phyloP scores from a whole-genome alignment of 2,888 invertebrate species.

The Perizoma flavofasciatum region DNA sequence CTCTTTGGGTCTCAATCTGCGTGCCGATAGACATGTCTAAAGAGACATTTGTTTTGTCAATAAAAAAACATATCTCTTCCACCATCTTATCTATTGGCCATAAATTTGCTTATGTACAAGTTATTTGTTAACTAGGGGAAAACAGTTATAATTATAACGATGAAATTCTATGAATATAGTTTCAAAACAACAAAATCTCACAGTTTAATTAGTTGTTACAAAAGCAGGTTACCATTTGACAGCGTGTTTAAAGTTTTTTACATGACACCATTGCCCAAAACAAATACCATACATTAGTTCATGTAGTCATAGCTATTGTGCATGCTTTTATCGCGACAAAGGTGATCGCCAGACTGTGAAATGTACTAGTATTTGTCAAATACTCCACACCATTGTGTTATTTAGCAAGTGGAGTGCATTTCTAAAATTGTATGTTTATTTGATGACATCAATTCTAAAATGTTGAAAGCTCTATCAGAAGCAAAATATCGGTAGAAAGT shows the following conservation, averaged over 20 bases:
- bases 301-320: slow-evolving; percentile 54
- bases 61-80: no score
- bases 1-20: no score
- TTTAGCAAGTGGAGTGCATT: slow-evolving; percentile 25
- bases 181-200: no score
- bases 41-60: no score
- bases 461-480: background rate
- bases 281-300: slow-evolving; percentile 51
- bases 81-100: no score
- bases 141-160: no score
- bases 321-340: slow-evolving; percentile 57
- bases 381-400: slow-evolving; percentile 47
- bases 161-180: no score
- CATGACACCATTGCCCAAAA: slow-evolving; percentile 34
- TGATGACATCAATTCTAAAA: background rate
- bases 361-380: slow-evolving; percentile 70
- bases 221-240: background rate
- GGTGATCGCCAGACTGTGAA: slow-evolving; percentile 77
- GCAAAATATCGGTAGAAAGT: background rate
- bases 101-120: no score
- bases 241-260: slow-evolving; percentile 8
- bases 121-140: no score
- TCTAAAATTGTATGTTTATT: slow-evolving; percentile 21
- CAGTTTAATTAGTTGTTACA: no score
- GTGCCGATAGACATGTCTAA: no score